Evolutionary conservation across 2,113 vertebrate genomes (phyloP).

Genomic region (Haplotaxodon microlepis): DNA sequence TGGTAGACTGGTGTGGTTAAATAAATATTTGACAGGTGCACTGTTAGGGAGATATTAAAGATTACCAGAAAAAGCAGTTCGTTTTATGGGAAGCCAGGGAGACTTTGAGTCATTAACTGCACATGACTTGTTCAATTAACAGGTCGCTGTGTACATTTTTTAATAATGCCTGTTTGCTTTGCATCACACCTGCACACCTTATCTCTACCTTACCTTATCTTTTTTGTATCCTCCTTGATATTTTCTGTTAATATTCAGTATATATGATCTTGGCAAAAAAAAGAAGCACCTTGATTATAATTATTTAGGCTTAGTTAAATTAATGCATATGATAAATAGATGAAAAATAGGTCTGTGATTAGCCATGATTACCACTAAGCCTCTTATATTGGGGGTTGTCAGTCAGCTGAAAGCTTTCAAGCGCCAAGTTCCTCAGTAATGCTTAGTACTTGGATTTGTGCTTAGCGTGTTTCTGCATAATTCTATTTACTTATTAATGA

Average conservation of each 20-base stretch:
- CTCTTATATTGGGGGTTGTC: accelerated
- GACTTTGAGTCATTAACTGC: not conserved
- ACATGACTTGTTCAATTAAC: not conserved
- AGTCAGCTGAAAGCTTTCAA: not conserved
- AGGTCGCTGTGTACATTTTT: not conserved
- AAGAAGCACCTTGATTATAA: not conserved
- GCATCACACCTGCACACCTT: not conserved
- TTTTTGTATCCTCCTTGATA: not conserved
- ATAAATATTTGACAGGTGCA: not conserved
- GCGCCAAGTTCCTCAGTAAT: not conserved
- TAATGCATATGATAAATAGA: not conserved
- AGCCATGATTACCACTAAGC: not conserved
- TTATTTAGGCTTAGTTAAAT: not conserved
- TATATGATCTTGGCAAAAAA: not conserved
- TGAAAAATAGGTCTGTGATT: not conserved
- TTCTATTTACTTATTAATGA: not conserved
- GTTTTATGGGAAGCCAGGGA: not conserved
- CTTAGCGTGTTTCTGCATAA: not conserved
- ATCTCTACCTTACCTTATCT: not conserved
- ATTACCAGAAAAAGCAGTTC: not conserved
- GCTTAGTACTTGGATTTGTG: not conserved
- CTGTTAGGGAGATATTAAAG: not conserved
- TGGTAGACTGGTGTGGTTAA: not conserved
- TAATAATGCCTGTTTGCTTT: not conserved
- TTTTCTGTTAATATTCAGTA: not conserved